These are phyloP conservation scores for Hylaeus volcanicus DNA, from an alignment of 1,140 invertebrate genomes.

Conservation along the genomic window DNA sequence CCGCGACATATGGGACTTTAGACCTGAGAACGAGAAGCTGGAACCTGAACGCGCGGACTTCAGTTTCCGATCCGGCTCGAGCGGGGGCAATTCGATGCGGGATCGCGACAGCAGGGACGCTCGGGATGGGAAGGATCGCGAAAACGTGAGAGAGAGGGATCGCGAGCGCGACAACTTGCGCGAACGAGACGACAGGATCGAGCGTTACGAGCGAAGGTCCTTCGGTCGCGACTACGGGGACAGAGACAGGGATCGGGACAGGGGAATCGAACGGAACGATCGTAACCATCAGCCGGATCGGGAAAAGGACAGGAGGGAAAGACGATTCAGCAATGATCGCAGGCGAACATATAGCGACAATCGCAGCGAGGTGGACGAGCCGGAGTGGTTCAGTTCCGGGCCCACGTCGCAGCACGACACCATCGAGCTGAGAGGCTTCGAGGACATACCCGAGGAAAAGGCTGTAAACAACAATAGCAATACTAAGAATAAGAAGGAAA, in stretches of 20 bases:
- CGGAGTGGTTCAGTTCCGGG: conserved; percentile 91
- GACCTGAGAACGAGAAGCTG: conserved; percentile 78
- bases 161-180: conserved; percentile 59
- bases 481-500: conserved; percentile 77
- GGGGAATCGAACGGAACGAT: conserved; percentile 56
- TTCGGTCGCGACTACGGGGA: conserved; percentile 81
- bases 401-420: conserved; percentile 94
- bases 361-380: conserved; percentile 81
- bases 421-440: conserved; percentile 96
- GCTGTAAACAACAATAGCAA: conserved; percentile 59
- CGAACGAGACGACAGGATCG: conserved; percentile 65
- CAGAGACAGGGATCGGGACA: conserved; percentile 67
- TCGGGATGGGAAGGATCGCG: conserved; percentile 61
- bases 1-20: conserved; percentile 84
- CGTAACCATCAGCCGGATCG: conserved; percentile 68
- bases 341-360: conserved; percentile 80
- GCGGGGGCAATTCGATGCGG: conserved; percentile 62
- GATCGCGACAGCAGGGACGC: conserved; percentile 73
- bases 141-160: conserved; percentile 48
- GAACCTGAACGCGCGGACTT: conserved; percentile 75
- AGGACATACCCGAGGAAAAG: conserved; percentile 84
- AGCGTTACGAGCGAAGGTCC: conserved; percentile 81
- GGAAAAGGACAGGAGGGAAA: conserved; percentile 78
- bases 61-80: conserved; percentile 70
- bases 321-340: conserved; percentile 77